These are phyloP conservation scores for Cavia porcellus DNA, from an alignment of 2,113 vertebrate genomes.

Conservation along the genomic window DNA sequence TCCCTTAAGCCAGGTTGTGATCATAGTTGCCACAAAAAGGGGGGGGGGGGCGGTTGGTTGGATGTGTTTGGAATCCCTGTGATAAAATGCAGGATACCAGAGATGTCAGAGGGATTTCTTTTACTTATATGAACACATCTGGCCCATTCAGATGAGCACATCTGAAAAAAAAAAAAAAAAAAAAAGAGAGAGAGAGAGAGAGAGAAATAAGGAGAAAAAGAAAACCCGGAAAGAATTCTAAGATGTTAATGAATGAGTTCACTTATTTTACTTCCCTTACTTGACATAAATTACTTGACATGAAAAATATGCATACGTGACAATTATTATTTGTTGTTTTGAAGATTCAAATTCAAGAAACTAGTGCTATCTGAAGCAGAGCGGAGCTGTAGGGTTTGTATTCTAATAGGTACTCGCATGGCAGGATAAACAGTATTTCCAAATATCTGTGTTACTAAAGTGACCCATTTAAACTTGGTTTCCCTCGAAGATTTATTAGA, in stretches of 20 bases:
- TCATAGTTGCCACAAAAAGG: background rate
- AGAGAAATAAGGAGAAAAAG: too few relatives aligned
- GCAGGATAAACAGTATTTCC: background rate
- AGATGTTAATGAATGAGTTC: background rate
- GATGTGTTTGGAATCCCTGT: background rate
- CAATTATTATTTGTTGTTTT: background rate
- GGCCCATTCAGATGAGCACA: background rate
- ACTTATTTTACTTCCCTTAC: background rate
- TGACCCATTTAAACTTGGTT: conserved; percentile 52
- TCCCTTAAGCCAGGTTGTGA: background rate
- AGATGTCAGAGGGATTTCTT: conserved; percentile 17
- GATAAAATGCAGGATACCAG: background rate
- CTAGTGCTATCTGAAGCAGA: conserved; percentile 4
- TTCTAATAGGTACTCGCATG: background rate
- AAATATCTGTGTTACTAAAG: conserved; percentile 8
- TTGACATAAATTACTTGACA: background rate
- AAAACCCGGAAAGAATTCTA: background rate
- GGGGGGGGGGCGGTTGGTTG: background rate
- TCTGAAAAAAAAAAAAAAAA: background rate
- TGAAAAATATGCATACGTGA: background rate
- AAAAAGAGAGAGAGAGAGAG: too few relatives aligned
- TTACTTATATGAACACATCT: background rate
- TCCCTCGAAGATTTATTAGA: conserved; percentile 67
- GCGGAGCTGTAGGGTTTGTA: background rate
- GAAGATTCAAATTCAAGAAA: conserved; percentile 15